Evolutionary conservation across 2,888 invertebrate genomes (phyloP).

Genomic region (Syrphus vitripennis): DNA sequence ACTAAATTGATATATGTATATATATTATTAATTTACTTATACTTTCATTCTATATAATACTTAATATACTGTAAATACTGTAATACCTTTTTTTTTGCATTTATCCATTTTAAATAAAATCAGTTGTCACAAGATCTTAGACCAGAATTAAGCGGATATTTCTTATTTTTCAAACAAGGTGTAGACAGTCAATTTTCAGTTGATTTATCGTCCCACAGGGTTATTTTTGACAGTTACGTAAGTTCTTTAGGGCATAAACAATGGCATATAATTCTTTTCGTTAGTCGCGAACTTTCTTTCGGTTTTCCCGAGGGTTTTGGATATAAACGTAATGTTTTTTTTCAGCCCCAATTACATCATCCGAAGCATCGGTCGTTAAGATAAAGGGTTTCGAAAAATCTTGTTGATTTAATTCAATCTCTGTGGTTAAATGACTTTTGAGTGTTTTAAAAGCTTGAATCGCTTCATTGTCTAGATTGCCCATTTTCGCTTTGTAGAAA

Average conservation of each 20-base stretch:
- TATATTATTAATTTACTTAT: too few relatives aligned
- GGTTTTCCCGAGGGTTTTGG: not conserved
- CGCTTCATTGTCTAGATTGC: not conserved
- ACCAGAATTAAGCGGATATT: too few relatives aligned
- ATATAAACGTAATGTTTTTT: not conserved
- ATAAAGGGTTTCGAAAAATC: not conserved
- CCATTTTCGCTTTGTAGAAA: not conserved
- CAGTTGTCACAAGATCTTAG: too few relatives aligned
- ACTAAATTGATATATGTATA: not conserved
- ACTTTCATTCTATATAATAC: too few relatives aligned
- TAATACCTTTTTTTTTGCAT: too few relatives aligned
- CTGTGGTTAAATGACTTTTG: not conserved
- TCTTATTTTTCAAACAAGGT: too few relatives aligned
- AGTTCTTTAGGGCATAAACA: not conserved
- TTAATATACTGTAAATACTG: too few relatives aligned
- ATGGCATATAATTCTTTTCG: not conserved
- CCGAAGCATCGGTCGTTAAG: not conserved
- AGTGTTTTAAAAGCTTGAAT: not conserved
- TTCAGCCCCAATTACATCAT: not conserved
- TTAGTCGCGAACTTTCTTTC: not conserved
- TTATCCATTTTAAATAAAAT: too few relatives aligned
- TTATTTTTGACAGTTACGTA: not conserved
- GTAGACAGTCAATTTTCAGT: too few relatives aligned
- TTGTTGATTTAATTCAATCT: not conserved
- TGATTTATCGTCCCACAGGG: too few relatives aligned